Conservation (phyloP, 2,888 invertebrate genomes). For the Drosophila nigritarsus region DNA sequence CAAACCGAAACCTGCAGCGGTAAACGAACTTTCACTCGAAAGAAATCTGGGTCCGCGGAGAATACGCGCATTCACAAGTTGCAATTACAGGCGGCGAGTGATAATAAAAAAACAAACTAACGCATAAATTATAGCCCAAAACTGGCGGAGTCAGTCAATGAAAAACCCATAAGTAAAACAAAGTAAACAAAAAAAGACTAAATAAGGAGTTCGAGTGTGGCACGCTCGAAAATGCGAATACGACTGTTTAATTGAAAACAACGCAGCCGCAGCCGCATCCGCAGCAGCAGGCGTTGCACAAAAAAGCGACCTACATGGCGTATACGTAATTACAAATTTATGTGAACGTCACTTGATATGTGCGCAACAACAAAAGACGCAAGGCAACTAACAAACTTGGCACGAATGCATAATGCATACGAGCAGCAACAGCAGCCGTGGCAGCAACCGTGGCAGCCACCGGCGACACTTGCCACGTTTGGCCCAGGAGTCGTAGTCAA, state of each 20-base stretch:
- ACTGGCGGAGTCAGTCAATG: conserved; percentile 47
- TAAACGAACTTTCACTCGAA: conserved; percentile 64
- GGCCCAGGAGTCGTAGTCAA: conserved; percentile 41
- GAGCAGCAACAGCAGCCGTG: conserved; percentile 10
- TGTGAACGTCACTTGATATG: conserved; percentile 65
- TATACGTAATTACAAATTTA: conserved; percentile 80
- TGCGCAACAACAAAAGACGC: conserved; percentile 3
- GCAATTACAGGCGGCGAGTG: conserved; percentile 61
- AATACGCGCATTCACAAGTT: conserved; percentile 36
- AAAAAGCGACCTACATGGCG: conserved; percentile 72
- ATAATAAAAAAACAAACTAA: conserved; percentile 42
- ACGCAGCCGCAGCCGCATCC: conserved; percentile 6
- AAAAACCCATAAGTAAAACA: conserved; percentile 22
- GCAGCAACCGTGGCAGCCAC: conserved; percentile 37
- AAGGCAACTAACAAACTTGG: conserved; percentile 42
- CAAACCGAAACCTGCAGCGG: conserved; percentile 27
- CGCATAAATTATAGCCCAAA: conserved; percentile 74
- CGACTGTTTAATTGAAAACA: conserved; percentile 65
- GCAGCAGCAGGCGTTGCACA: conserved; percentile 11
- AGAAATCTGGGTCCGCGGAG: conserved; percentile 54
- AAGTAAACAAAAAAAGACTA: conserved; percentile 42
- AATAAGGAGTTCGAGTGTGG: conserved; percentile 71
- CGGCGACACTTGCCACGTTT: conserved; percentile 58
- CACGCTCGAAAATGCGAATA: conserved; percentile 59
- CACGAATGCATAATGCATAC: conserved; percentile 65